These are phyloP conservation scores for Microctenopoma stevenorrisi DNA, from an alignment of 2,797 vertebrate species.

Conservation along the genomic window DNA sequence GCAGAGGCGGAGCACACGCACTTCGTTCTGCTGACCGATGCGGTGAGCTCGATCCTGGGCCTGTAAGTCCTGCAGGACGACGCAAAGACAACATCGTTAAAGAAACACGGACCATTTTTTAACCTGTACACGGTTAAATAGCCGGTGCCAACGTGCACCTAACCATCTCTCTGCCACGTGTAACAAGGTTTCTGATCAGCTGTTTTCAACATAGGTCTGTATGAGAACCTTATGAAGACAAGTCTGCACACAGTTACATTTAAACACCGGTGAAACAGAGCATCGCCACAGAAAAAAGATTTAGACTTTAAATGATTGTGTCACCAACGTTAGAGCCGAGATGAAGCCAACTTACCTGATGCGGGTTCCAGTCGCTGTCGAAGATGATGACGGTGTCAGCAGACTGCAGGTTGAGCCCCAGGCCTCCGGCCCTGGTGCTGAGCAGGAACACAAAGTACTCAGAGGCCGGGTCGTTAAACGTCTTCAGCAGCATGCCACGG, in stretches of 20 bases:
- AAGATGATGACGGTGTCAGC: conserved; percentile 97
- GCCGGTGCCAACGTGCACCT: no score
- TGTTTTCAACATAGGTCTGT: no score
- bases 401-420: conserved; percentile 96
- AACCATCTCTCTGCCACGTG: no score
- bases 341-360: conserved; percentile 85
- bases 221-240: no score
- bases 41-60: conserved; percentile 97
- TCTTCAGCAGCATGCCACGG: conserved; percentile 94
- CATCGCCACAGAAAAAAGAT: no score
- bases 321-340: no score
- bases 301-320: no score
- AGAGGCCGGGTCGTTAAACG: conserved; percentile 92
- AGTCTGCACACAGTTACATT: no score
- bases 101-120: not conserved
- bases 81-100: no score
- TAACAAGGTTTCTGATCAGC: no score
- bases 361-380: conserved; percentile 98
- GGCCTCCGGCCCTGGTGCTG: conserved; percentile 93
- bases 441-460: conserved; percentile 97
- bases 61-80: conserved; percentile 88
- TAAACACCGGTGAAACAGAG: no score
- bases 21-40: conserved; percentile 97
- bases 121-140: not conserved
- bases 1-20: conserved; percentile 95